Conservation (phyloP, 2,888 invertebrate species). For the Stenurella melanura region DNA sequence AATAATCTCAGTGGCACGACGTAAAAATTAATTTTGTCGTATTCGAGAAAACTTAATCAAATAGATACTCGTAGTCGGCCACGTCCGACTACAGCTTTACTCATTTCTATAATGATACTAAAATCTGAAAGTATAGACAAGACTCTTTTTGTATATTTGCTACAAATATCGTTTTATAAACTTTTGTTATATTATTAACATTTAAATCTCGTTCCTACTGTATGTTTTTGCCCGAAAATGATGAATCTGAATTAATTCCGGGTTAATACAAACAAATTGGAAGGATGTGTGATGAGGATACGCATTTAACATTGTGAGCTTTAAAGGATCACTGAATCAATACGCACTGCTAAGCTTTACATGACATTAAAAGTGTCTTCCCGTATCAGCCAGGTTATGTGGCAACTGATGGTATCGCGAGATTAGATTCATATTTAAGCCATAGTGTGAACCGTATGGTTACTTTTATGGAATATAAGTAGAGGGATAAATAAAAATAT, state of each 20-base stretch:
- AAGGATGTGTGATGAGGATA: slow-evolving; percentile 8
- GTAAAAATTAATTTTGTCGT: no score
- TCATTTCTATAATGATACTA: no score
- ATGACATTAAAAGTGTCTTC: slow-evolving; percentile 10
- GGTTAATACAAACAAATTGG: slow-evolving; percentile 26
- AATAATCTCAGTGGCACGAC: no score
- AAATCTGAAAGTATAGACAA: no score
- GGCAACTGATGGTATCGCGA: background rate
- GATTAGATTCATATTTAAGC: background rate
- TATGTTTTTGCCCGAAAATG: background rate
- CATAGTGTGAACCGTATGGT: background rate
- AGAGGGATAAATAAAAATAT: no score
- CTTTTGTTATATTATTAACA: background rate
- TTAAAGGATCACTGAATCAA: background rate
- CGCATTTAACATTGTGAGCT: slow-evolving; percentile 6
- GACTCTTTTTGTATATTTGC: background rate
- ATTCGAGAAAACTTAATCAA: no score
- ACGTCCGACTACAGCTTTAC: no score
- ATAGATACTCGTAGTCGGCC: no score
- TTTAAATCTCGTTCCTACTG: background rate
- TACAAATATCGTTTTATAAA: background rate
- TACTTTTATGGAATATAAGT: no score
- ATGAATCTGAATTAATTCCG: background rate
- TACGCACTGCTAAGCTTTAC: slow-evolving; percentile 20
- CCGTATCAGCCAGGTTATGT: background rate